Percentiles rank a stretch among this genome's conserved stretches.
These are phyloP conservation scores for Egretta garzetta DNA, from an alignment of 2,113 vertebrate species.

Conservation along the genomic window DNA sequence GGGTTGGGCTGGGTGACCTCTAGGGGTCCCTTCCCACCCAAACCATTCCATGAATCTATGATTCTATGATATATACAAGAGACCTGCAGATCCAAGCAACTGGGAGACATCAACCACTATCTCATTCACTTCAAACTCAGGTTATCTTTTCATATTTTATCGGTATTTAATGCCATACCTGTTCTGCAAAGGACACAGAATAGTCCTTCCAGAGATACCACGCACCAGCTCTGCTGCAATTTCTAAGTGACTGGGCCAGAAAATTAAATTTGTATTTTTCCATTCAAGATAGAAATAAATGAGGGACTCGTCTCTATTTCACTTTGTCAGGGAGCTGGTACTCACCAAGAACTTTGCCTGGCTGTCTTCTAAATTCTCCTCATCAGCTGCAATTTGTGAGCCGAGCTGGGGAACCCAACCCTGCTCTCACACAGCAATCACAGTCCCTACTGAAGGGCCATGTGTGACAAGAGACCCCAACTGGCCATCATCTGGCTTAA, in stretches of 20 bases:
- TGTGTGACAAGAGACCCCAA: not conserved
- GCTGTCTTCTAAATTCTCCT: accelerated
- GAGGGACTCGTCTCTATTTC: not conserved
- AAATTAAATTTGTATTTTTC: conserved; percentile 37
- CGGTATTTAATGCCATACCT: not conserved
- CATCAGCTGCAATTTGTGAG: not conserved
- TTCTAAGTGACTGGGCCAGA: conserved; percentile 38
- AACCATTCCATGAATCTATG: too few relatives aligned
- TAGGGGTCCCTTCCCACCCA: too few relatives aligned
- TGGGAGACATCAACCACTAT: not conserved
- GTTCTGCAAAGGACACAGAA: not conserved
- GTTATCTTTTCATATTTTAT: not conserved
- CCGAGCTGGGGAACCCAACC: not conserved
- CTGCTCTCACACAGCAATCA: not conserved
- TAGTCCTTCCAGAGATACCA: not conserved
- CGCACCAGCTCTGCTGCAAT: not conserved
- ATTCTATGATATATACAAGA: not conserved
- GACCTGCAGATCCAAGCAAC: not conserved
- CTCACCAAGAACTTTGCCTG: not conserved
- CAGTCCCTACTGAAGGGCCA: not conserved
- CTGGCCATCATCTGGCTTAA: not conserved
- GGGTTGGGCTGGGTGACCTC: too few relatives aligned
- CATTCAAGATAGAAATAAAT: not conserved
- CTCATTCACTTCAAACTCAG: not conserved
- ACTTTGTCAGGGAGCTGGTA: not conserved